Conservation (phyloP, 2,113 vertebrate species). For the Heliornis fulica region DNA sequence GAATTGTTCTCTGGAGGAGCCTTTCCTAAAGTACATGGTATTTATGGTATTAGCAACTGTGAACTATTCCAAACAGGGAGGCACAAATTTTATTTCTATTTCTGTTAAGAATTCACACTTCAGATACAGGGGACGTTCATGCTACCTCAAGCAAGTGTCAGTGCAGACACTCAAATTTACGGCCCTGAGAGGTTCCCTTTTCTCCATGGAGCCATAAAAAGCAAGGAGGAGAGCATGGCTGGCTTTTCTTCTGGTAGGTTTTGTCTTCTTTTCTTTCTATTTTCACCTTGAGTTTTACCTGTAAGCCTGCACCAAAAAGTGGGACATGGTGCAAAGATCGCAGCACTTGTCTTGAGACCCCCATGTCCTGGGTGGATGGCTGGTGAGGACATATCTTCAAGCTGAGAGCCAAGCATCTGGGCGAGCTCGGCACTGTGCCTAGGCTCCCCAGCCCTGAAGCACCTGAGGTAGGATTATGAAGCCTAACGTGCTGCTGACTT, state of each 20-base stretch:
- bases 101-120: not conserved
- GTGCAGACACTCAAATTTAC: not conserved
- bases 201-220: not conserved
- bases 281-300: not conserved
- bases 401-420: not conserved
- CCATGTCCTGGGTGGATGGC: not conserved
- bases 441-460: not conserved
- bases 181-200: not conserved
- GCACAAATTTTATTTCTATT: not conserved
- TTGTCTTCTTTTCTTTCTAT: not conserved
- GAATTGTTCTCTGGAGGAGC: not conserved
- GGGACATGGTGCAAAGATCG: not conserved
- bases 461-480: not conserved
- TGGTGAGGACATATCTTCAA: not conserved
- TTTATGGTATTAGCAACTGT: not conserved
- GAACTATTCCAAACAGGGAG: not conserved
- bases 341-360: not conserved
- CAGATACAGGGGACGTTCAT: not conserved
- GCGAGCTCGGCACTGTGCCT: not conserved
- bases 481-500: rapidly evolving
- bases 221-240: not conserved
- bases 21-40: not conserved
- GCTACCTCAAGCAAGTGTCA: rapidly evolving
- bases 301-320: not conserved
- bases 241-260: not conserved